Evolutionary conservation across 2,113 vertebrate genomes (phyloP), one percentile per base, ranked within the genome.

Genomic region (Polypterus bichir): DNA sequence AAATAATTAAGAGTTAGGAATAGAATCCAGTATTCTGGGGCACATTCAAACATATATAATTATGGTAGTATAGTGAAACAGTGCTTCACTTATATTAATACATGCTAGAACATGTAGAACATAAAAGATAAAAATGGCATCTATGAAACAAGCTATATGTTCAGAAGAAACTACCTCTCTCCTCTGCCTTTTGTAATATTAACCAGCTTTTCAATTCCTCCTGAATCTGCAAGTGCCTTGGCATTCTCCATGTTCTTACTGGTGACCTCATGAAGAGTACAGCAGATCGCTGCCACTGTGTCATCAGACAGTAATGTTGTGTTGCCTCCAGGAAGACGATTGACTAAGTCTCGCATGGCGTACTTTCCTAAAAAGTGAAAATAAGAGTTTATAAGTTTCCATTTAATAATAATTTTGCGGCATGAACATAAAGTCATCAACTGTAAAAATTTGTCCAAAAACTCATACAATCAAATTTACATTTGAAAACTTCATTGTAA

Each of bases 201-300:
- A 80, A 99, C 92, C 73, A 99, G 89, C 75, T 98, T 97, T 70
- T 97, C 95, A 51, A 99, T 94, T 3, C 96, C 96, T 0, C 96
- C 96, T 0, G 93, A 93, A 67, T 99, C 94, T 0, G 94, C 94
- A 58, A 98, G 77, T n/a, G 96, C 94, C 67, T 98, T 98, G 68
- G 96, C 96, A 0, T 99, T 98, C 73, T 99, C 95, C 95, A 99
- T 97, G 82, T 99, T 98, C 66, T 93, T 97, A 74, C 93, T 97
- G 49, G 91, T 94, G 81, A 98, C 96, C 82, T 99, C 96, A 0
- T 99, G 92, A 75, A 98, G 73, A 4, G 96, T 95, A 55, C 96
- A 97, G 81, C 95, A 98, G 83, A 99, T 93, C 1, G 94, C 92
- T 0, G 94, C 93, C 66, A 95, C 89, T 0, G 94, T 99, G 76